These are phyloP conservation scores for Vulpes ferrilata DNA, from an alignment of 2,113 vertebrate genomes.

Conservation along the genomic window DNA sequence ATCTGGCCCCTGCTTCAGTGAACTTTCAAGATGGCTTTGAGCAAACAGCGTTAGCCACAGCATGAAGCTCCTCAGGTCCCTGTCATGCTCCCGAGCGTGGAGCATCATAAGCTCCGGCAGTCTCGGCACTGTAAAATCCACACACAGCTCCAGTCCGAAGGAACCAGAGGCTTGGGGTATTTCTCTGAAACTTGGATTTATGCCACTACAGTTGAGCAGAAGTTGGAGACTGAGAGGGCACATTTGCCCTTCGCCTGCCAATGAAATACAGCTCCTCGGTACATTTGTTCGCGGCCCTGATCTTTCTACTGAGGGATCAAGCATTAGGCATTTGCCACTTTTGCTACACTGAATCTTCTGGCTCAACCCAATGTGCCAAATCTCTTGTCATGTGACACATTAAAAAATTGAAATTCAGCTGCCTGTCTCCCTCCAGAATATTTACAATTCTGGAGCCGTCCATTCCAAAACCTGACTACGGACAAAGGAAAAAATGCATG, in stretches of 20 bases:
- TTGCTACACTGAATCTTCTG: neutral
- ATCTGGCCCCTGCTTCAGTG: slow-evolving; percentile 11
- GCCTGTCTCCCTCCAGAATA: slow-evolving; percentile 26
- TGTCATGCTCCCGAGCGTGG: slow-evolving; percentile 37
- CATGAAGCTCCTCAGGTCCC: slow-evolving; percentile 44
- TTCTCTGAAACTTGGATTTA: slow-evolving; percentile 67
- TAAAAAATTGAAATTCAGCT: slow-evolving; percentile 62
- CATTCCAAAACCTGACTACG: neutral
- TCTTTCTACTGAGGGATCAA: neutral
- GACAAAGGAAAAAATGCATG: neutral
- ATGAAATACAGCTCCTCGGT: neutral
- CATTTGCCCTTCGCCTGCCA: neutral
- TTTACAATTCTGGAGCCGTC: neutral
- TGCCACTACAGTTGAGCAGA: slow-evolving; percentile 64
- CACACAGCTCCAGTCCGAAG: slow-evolving; percentile 30
- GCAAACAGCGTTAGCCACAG: slow-evolving; percentile 28
- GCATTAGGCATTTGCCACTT: slow-evolving; percentile 25
- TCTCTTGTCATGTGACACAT: neutral
- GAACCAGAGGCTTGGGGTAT: slow-evolving; percentile 36
- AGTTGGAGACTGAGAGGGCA: slow-evolving; percentile 28
- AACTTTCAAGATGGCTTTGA: slow-evolving; percentile 73
- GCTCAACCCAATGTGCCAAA: neutral
- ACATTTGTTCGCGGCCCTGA: neutral
- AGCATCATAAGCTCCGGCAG: slow-evolving; percentile 57
- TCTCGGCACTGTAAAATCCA: slow-evolving; percentile 30